Base-by-base conservation (phyloP, 1,140 invertebrate genomes). In the Lethocerus indicus region DNA sequence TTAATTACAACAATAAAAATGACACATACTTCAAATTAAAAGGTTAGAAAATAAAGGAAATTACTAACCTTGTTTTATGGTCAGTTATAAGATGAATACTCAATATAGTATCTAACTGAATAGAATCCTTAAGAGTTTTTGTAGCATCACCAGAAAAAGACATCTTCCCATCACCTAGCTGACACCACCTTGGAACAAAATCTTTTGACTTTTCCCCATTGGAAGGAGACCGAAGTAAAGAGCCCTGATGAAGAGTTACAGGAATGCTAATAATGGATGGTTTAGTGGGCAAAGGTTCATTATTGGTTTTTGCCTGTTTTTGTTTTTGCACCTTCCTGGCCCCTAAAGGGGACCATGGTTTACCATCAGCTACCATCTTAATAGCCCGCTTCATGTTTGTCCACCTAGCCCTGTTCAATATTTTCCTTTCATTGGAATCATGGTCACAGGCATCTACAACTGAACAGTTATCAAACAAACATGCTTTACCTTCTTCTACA, bases 71-170 rank as follows among this genome's bases (percentile, higher is more conserved):
- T 21, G 66, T 69, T 61, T 77, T 76, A 45, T 69, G 67, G 57
- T 78, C 76, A 56, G 71, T 68, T 24, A 79, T 64, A 48, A 74
- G 65, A 61, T 78, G 75, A 49, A 80, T 58, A 53, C 75, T 79
- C 3, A 76, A 65, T 16, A 77, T 68, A 27, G 59, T 62, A 6
- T 74, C 65, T 29, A 78, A 60, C 6, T 70, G 60, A 57, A 79
- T 70, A 32, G 67, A 58, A 59, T 79, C 76, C 54, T 76, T 75
- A 16, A 63, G 52, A 0, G 65, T 64, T 46, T 70, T 66, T 49
- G 65, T 68, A 54, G 71, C 72, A 54, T 76, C 72, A 7, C 64
- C 47, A 46, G 66, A 72, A 51, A 71, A 68, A 32, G 64, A 64
- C 18, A 76, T 64, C 53, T 71, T 71, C 14, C 70, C 64, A 53